Evolutionary conservation across 2,113 vertebrate genomes (phyloP), one percentile per base, ranked within the genome.

Genomic region (Tenrec ecaudatus): DNA sequence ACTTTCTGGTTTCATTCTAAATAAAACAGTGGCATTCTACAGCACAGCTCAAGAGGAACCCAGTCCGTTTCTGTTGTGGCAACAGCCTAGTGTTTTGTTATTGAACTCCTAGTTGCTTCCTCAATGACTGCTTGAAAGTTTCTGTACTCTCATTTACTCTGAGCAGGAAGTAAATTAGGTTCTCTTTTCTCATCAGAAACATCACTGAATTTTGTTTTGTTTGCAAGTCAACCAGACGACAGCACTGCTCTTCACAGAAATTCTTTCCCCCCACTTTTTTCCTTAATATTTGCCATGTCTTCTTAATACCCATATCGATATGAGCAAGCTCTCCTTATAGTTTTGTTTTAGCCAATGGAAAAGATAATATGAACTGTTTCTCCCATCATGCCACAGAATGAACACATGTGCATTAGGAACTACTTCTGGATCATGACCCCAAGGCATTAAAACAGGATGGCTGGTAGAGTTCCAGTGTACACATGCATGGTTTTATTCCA

Each of bases 11-110:
- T 99, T 88, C 99, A 97, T 94, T 99, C 98, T 0, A 99, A 99
- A 97, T 98, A 98, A 97, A 99, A 99, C 91, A 99, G 98, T 6
- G 99, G 98, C 98, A 99, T 99, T 95, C 99, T 98, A 83, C 99
- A 99, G 95, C 98, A 98, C 90, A 99, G 97, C 79, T 99, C 98
- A 96, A 99, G 97, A 77, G 99, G 99, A 93, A 99, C 98, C 99
- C 98, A 99, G 96, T 99, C 98, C 23, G 98, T 97, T 97, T 99
- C 98, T 96, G 96, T 96, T 91, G 97, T 97, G 36, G 97, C 97
- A 82, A 94, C 96, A 36, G 25, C 43, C 47, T 97, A 93, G 92
- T 86, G 97, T 96, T 98, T 99, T 80, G 93, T 96, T 96, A 96
- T 97, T 91, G 97, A 90, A 20, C 98, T 99, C 16, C 97, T 25